Percentiles rank a stretch among this genome's conserved stretches.
Evolutionary conservation across 2,888 invertebrate genomes (phyloP).

Genomic region (Lordiphosa fenestrarum): DNA sequence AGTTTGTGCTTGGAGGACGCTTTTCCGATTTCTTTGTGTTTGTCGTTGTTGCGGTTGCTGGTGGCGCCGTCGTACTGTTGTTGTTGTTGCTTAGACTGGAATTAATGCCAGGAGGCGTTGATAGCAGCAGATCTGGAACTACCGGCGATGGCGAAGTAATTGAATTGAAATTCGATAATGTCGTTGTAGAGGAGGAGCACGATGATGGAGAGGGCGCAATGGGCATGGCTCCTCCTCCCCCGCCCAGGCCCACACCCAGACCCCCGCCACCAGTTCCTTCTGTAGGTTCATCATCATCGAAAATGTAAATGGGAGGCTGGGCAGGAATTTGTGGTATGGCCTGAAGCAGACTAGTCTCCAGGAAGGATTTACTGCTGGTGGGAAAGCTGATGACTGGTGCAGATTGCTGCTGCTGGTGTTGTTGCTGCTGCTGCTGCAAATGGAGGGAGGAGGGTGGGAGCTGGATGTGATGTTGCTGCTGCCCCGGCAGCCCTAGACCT

Average conservation of each 20-base stretch:
- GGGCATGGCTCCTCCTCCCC: constrained; percentile 34
- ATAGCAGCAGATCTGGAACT: constrained; percentile 78
- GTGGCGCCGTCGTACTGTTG: constrained; percentile 27
- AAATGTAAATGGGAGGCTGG: constrained; percentile 79
- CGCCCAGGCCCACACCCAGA: constrained; percentile 7
- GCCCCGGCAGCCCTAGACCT: constrained; percentile 39
- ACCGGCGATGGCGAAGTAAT: constrained; percentile 80
- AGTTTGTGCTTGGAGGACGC: constrained; percentile 45
- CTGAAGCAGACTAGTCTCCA: constrained; percentile 78
- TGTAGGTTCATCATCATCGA: constrained; percentile 79
- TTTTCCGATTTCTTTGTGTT: constrained; percentile 51
- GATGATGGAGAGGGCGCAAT: constrained; percentile 66
- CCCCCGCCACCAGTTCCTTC: constrained; percentile 45
- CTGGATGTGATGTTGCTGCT: constrained; percentile 59
- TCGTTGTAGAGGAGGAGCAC: constrained; percentile 69
- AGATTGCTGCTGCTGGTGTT: constrained; percentile 34
- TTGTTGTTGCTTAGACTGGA: constrained; percentile 50
- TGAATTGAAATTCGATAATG: constrained; percentile 79
- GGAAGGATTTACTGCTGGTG: constrained; percentile 65
- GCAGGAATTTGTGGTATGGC: constrained; percentile 79
- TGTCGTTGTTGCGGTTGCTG: constrained; percentile 33
- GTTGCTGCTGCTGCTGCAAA: constrained; percentile 44
- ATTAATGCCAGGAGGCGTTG: constrained; percentile 77
- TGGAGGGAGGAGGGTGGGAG: constrained; percentile 65
- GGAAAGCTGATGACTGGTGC: constrained; percentile 63